These are phyloP conservation scores for Colistium nudipinnis DNA, from an alignment of 2,113 vertebrate species.

Conservation along the genomic window DNA sequence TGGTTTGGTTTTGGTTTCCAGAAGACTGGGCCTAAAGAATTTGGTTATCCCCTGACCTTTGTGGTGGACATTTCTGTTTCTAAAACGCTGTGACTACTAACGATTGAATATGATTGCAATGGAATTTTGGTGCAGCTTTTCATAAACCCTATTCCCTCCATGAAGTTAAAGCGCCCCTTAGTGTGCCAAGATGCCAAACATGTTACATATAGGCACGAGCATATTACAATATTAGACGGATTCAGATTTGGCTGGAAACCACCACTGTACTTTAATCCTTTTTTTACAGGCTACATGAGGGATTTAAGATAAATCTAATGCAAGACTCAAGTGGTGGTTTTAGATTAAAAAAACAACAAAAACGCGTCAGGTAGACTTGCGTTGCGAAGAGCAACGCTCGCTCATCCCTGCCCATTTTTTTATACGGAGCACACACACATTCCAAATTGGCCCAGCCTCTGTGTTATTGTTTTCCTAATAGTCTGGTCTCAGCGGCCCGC, in stretches of 20 bases:
- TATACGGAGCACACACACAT: no score
- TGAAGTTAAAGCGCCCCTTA: neutral
- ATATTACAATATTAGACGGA: no score
- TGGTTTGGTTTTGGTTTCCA: neutral
- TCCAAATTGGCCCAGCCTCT: neutral
- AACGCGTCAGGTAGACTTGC: neutral
- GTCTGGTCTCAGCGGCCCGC: constrained; percentile 44
- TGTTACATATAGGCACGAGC: no score
- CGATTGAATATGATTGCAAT: no score
- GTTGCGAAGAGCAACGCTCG: neutral
- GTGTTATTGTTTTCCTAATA: constrained; percentile 25
- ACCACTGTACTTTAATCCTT: neutral
- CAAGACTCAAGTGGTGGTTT: neutral
- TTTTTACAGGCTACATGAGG: neutral
- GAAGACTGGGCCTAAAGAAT: neutral
- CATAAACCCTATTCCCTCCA: neutral
- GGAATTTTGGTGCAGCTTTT: neutral
- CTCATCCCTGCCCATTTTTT: constrained; percentile 6
- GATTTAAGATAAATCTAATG: neutral
- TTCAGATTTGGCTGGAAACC: no score
- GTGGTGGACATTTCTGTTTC: constrained; percentile 3
- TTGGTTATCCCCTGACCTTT: neutral
- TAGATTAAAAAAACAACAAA: neutral
- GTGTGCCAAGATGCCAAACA: no score
- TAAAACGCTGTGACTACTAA: neutral